Base-by-base conservation (phyloP, 1,140 invertebrate genomes). In the Drosophila willistoni region DNA sequence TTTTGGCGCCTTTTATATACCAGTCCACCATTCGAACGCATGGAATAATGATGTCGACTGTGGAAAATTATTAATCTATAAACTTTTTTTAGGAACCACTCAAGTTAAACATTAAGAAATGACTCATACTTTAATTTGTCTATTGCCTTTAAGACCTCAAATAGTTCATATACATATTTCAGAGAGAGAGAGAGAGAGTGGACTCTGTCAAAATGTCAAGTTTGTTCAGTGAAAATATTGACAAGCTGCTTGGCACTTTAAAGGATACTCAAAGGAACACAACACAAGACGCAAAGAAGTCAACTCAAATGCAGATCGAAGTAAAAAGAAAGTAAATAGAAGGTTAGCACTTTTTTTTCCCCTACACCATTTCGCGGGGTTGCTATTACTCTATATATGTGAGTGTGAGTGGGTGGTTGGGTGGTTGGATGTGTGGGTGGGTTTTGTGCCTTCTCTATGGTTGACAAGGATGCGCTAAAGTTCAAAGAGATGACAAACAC, bases 241-340 rank as follows among this genome's bases (percentile, higher is more conserved):
- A 77, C 71, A 77, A 73, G 73, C 64, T 55, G 36, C 59, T 47
- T 51, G 34, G 44, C 77, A 83, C 75, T 85, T 90, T 82, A 79
- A 77, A 85, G 81, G 76, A 73, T 73, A 68, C 75, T 81, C 68
- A 72, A 73, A 51, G 61, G 64, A 63, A 54, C 59, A 62, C 22
- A 44, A 39, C 44, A 69, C 25, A 51, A 47, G 59, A 22, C 22
- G n/a, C 60, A 71, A 63, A 51, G 34, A 65, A 65, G 68, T 39
- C 41, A 79, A 44, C 68, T 51, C 51, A 76, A 85, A 72, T 65
- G 70, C 79, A 87, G 77, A 79, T 86, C 79, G 83, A 87, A 86
- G 66, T 77, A 34, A 86, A 59, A 76, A 62, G 41, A 73, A 76
- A 68, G 67, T 60, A 86, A 86, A 86, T 77, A 86, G 22, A 66